Evolutionary conservation across 2,113 vertebrate species (phyloP).

Genomic region (Oreochromis tanganicae): DNA sequence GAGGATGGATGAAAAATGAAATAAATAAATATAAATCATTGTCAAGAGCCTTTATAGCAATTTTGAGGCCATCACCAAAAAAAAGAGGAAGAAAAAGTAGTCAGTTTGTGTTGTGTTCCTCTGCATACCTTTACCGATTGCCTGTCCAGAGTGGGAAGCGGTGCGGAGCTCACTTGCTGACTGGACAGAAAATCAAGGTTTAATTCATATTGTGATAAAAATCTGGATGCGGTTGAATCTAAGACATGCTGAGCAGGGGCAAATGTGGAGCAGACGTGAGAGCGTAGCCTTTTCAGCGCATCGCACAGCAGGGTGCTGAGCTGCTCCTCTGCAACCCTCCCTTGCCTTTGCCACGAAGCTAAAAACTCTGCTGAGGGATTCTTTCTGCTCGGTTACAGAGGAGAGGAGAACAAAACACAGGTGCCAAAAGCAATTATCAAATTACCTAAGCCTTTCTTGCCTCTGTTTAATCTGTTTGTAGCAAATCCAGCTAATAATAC

Average conservation of each 20-base stretch:
- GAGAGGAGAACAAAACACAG: conserved; percentile 54
- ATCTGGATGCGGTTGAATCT: conserved; percentile 61
- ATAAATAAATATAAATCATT: conserved; percentile 69
- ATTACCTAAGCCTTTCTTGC: conserved; percentile 57
- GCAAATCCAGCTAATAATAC: conserved; percentile 65
- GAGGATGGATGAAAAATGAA: conserved; percentile 46
- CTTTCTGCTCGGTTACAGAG: conserved; percentile 41
- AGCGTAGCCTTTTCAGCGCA: conserved; percentile 26
- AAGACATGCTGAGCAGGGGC: conserved; percentile 60
- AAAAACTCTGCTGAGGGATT: conserved; percentile 51
- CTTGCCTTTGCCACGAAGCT: not conserved
- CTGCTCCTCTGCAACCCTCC: conserved; percentile 7
- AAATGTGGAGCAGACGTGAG: conserved; percentile 42
- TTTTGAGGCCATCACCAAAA: conserved; percentile 57
- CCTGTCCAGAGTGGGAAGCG: conserved; percentile 53
- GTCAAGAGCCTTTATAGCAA: conserved; percentile 63
- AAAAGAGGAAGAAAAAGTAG: conserved; percentile 7
- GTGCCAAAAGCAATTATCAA: conserved; percentile 68
- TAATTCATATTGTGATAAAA: conserved; percentile 68
- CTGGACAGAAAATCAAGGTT: conserved; percentile 69
- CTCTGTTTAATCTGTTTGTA: conserved; percentile 66
- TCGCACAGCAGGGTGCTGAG: conserved; percentile 18
- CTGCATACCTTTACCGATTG: conserved; percentile 53
- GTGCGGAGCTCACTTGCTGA: conserved; percentile 64
- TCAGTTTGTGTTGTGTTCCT: conserved; percentile 42